These are phyloP conservation scores for Zaprionus kolodkinae DNA, from an alignment of 1,140 invertebrate genomes.

Conservation along the genomic window DNA sequence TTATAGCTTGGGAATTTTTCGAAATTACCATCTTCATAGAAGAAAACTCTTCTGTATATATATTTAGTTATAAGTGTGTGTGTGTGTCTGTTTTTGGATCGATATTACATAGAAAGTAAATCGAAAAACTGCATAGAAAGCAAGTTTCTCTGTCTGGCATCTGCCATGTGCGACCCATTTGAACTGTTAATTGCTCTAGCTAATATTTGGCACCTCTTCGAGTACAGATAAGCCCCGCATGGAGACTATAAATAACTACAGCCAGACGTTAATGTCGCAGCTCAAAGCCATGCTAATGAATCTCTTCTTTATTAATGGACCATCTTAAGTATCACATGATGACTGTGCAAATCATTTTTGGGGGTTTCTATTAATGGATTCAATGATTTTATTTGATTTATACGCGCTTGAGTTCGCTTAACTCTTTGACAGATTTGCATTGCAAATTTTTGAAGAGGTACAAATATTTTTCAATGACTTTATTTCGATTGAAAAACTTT, in stretches of 20 bases:
- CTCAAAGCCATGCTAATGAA: background rate
- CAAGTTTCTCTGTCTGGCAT: slow-evolving; percentile 20
- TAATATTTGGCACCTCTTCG: slow-evolving; percentile 26
- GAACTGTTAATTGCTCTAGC: slow-evolving; percentile 53
- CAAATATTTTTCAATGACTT: background rate
- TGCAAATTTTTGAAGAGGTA: background rate
- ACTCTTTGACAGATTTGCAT: slow-evolving; percentile 44
- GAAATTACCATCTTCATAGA: background rate
- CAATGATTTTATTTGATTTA: slow-evolving; percentile 14
- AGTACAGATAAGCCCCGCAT: background rate
- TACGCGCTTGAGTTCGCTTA: slow-evolving; percentile 22
- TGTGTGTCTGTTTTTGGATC: slow-evolving; percentile 1
- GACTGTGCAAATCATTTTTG: background rate
- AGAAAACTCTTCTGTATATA: background rate
- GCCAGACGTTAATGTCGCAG: background rate
- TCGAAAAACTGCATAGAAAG: slow-evolving; percentile 60
- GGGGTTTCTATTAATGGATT: background rate
- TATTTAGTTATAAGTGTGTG: background rate
- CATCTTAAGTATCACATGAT: background rate
- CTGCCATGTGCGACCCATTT: slow-evolving; percentile 27
- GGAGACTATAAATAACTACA: slow-evolving; percentile 22
- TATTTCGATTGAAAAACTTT: background rate
- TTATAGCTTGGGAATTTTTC: background rate
- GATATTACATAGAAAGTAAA: slow-evolving; percentile 55
- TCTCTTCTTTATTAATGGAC: slow-evolving; percentile 1